Conservation (phyloP, 2,113 vertebrate species). For the Hepsetus odoe region DNA sequence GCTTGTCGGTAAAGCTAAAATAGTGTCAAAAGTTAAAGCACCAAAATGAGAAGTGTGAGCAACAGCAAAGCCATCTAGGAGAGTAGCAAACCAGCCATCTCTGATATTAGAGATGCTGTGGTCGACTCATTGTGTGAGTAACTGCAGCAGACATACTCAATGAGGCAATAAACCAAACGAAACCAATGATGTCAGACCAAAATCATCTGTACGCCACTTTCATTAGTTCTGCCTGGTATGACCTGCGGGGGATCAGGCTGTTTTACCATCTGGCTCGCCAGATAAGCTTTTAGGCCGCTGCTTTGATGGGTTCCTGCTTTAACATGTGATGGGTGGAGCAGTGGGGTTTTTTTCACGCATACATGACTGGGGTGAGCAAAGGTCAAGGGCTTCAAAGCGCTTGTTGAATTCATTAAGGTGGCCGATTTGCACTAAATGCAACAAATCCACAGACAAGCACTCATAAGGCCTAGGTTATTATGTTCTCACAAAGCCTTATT, state of each 20-base stretch:
- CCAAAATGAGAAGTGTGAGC: not conserved
- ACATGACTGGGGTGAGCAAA: not conserved
- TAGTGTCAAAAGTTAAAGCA: too few species aligned
- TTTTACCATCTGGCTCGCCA: constrained; percentile 42
- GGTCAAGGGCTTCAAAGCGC: not conserved
- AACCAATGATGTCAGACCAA: not conserved
- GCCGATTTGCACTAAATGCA: not conserved
- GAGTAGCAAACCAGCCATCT: not conserved
- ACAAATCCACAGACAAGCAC: not conserved
- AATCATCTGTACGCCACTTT: not conserved
- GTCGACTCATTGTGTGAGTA: not conserved
- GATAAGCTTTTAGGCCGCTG: constrained; percentile 32
- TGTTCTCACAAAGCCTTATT: not conserved
- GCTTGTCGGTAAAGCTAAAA: too few species aligned
- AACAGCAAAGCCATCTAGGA: not conserved
- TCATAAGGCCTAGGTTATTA: not conserved
- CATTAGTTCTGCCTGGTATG: not conserved
- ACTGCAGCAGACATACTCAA: not conserved
- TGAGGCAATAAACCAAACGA: not conserved
- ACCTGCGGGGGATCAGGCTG: not conserved
- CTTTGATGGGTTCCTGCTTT: not conserved
- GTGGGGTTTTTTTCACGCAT: constrained; percentile 32
- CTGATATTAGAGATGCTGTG: not conserved
- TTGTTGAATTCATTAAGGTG: constrained; percentile 16
- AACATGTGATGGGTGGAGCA: not conserved